Conservation (phyloP, 2,888 invertebrate species). For the Oxystoma pomonae region DNA sequence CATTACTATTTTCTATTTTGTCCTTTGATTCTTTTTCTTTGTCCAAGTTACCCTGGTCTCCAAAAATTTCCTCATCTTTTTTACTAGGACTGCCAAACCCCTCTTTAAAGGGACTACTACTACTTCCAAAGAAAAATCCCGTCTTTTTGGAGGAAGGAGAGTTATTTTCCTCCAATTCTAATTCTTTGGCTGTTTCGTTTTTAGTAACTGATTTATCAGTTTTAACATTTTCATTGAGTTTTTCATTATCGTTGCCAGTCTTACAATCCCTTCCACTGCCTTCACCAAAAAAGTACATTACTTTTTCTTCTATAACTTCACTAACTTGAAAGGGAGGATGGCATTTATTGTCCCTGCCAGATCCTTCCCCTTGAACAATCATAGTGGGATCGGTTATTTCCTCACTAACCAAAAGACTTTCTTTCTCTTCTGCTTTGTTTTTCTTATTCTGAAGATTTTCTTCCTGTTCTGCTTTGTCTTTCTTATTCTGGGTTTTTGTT, state of each 20-base stretch:
- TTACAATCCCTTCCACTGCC: conserved; percentile 70
- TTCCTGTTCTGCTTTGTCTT: background rate
- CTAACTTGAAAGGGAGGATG: conserved; percentile 45
- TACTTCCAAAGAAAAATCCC: too few species aligned
- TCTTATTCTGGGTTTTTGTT: background rate
- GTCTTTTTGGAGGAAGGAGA: too few species aligned
- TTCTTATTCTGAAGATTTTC: conserved; percentile 31
- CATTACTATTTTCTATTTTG: conserved; percentile 13
- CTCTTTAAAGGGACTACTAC: background rate
- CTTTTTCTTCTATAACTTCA: conserved; percentile 69
- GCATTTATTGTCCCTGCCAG: conserved; percentile 56
- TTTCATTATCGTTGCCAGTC: conserved; percentile 60
- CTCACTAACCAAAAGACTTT: conserved; percentile 45
- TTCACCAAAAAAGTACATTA: conserved; percentile 65
- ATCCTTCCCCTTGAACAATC: conserved; percentile 64
- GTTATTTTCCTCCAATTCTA: background rate
- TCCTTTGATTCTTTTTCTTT: conserved; percentile 9
- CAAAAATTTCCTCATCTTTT: conserved; percentile 9
- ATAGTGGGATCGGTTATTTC: conserved; percentile 71
- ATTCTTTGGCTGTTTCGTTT: too few species aligned
- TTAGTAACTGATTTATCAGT: background rate
- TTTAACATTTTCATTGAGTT: conserved; percentile 5
- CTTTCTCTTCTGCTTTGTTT: conserved; percentile 26
- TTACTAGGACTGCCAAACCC: conserved; percentile 6
- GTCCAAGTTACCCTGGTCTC: background rate